These are phyloP conservation scores for Echeneis naucrates DNA, from an alignment of 2,797 vertebrate genomes.

Conservation along the genomic window DNA sequence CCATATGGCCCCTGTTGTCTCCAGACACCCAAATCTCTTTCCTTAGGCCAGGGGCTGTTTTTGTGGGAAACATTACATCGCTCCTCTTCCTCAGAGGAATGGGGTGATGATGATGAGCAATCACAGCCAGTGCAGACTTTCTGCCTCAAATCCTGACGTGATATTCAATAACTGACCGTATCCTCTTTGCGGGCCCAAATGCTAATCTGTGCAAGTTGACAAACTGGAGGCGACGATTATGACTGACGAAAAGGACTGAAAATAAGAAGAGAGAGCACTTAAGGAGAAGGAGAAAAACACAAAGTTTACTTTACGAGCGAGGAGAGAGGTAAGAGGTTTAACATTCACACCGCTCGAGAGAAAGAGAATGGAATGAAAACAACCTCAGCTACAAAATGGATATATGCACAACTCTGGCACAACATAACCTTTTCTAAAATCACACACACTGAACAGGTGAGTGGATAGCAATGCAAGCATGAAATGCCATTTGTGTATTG, in stretches of 20 bases:
- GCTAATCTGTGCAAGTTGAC: conserved; percentile 87
- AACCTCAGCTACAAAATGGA: conserved; percentile 36
- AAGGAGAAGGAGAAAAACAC: conserved; percentile 48
- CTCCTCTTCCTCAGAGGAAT: conserved; percentile 85
- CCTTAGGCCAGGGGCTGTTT: conserved; percentile 86
- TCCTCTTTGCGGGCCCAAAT: conserved; percentile 80
- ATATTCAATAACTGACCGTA: conserved; percentile 77
- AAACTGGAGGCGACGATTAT: conserved; percentile 84
- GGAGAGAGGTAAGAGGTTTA: conserved; percentile 43
- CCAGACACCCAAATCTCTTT: conserved; percentile 89
- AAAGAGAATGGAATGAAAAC: conserved; percentile 28
- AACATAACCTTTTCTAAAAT: conserved; percentile 46
- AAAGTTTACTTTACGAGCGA: conserved; percentile 49
- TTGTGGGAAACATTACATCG: conserved; percentile 84
- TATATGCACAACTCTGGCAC: conserved; percentile 24
- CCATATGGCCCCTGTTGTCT: conserved; percentile 89
- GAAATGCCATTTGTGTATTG: conserved; percentile 67
- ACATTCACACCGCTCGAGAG: conserved; percentile 24
- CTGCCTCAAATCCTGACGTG: conserved; percentile 77
- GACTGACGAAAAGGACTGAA: conserved; percentile 72
- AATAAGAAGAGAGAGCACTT: conserved; percentile 68
- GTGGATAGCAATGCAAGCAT: conserved; percentile 55
- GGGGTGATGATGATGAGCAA: conserved; percentile 83
- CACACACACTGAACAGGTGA: conserved; percentile 58
- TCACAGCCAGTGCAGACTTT: conserved; percentile 75